Evolutionary conservation across 2,797 vertebrate species (phyloP).

Genomic region (Pipistrellus pipistrellus): DNA sequence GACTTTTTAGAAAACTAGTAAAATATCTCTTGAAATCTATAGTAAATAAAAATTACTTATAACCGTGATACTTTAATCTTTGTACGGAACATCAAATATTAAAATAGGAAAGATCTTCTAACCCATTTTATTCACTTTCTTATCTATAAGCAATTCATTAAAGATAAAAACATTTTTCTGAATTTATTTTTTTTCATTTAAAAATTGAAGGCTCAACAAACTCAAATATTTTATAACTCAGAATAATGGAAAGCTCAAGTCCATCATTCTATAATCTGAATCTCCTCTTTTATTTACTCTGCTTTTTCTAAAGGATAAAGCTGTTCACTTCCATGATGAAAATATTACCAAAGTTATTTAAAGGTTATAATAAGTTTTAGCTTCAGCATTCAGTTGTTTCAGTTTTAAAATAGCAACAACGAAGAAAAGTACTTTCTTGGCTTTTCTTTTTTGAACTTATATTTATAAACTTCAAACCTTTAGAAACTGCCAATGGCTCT

Average conservation of each 20-base stretch:
- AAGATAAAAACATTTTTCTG: background rate
- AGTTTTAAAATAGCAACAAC: slow-evolving; percentile 37
- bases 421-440: background rate
- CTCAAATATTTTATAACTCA: background rate
- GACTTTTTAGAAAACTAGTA: slow-evolving; percentile 37
- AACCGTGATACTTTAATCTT: background rate
- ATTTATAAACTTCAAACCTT: slow-evolving; percentile 25
- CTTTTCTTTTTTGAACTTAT: slow-evolving; percentile 35
- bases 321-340: background rate
- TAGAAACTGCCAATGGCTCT: background rate
- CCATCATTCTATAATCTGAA: background rate
- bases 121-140: background rate
- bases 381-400: slow-evolving; percentile 1
- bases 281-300: background rate
- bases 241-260: slow-evolving; percentile 2
- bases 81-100: background rate
- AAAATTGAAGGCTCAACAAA: background rate
- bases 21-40: slow-evolving; percentile 4
- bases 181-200: slow-evolving; percentile 16
- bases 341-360: background rate
- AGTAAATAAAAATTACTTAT: background rate
- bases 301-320: slow-evolving; percentile 14
- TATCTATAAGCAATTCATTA: background rate
- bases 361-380: slow-evolving; percentile 24
- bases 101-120: background rate